Conservation (phyloP, 2,888 invertebrate genomes). For the Mythimna albipuncta region DNA sequence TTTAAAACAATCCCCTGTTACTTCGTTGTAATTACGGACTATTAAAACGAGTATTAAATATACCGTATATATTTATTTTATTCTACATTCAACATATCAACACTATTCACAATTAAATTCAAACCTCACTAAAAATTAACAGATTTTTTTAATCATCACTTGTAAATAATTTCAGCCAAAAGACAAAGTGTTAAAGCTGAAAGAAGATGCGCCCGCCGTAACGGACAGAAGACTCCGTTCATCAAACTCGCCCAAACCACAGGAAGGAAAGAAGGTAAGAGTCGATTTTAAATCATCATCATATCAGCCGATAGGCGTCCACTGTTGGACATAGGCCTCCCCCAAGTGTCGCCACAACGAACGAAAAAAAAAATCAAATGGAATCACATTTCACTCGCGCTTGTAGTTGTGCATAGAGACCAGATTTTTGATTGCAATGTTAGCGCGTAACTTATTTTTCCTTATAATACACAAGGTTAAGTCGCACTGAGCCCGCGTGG, state of each 20-base stretch:
- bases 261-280: constrained; percentile 52
- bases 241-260: constrained; percentile 80
- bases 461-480: too few species aligned
- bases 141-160: constrained; percentile 7
- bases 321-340: too few species aligned
- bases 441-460: too few species aligned
- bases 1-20: too few species aligned
- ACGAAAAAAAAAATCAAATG: too few species aligned
- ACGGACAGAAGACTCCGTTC: constrained; percentile 83
- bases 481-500: too few species aligned
- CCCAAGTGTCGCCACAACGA: too few species aligned
- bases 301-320: too few species aligned
- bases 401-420: too few species aligned
- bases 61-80: not conserved
- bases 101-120: not conserved
- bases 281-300: not conserved
- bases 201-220: constrained; percentile 72
- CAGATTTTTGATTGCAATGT: too few species aligned
- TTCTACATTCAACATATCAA: not conserved
- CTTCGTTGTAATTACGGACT: not conserved
- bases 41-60: too few species aligned
- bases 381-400: too few species aligned
- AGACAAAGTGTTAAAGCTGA: constrained; percentile 82
- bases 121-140: not conserved
- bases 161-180: constrained; percentile 77